Evolutionary conservation across 2,888 invertebrate species (phyloP).

Genomic region (Drosophila recens): DNA sequence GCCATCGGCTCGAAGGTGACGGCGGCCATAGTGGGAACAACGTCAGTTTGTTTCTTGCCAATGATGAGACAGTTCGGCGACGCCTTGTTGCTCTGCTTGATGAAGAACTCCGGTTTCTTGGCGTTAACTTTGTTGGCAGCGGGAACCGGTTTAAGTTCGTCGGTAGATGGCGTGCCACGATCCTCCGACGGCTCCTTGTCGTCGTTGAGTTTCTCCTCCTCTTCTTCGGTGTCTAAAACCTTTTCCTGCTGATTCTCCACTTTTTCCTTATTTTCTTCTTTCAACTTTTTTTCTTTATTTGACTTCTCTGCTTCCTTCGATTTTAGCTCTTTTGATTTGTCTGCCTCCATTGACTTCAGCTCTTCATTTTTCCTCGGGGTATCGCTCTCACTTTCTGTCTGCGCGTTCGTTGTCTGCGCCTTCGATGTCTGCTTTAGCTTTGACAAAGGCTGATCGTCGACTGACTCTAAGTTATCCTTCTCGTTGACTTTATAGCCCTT

Average conservation of each 20-base stretch:
- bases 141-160: not conserved
- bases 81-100: slow-evolving; percentile 49
- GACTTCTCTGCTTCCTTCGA: not conserved
- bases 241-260: slow-evolving; percentile 5
- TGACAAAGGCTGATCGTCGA: slow-evolving; percentile 23
- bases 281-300: not conserved
- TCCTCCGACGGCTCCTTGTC: not conserved
- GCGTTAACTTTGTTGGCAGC: not conserved
- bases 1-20: slow-evolving; percentile 25
- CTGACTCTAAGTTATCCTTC: slow-evolving; percentile 6
- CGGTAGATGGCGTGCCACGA: not conserved
- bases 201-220: not conserved
- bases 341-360: not conserved
- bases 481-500: slow-evolving; percentile 23
- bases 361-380: not conserved
- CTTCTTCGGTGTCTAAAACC: not conserved
- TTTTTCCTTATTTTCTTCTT: not conserved
- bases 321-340: not conserved
- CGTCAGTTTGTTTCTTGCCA: slow-evolving; percentile 40
- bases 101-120: slow-evolving; percentile 57
- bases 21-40: not conserved
- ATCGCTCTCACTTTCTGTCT: not conserved
- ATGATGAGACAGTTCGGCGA: slow-evolving; percentile 57
- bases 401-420: not conserved
- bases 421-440: slow-evolving; percentile 6